Evolutionary conservation across 2,797 vertebrate species (phyloP).

Genomic region (Acanthiza pusilla): DNA sequence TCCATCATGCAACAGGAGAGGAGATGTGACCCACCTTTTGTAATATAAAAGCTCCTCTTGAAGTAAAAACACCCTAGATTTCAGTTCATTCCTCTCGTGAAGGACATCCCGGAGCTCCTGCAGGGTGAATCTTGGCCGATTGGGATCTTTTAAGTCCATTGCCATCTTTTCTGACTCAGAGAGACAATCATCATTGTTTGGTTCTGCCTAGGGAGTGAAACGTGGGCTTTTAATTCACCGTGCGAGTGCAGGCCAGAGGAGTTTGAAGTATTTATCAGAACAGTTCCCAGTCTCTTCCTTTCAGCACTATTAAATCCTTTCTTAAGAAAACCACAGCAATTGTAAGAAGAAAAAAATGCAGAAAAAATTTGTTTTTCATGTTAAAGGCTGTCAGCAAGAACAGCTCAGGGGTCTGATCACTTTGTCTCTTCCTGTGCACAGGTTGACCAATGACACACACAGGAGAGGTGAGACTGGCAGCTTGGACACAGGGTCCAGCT

Average conservation of each 20-base stretch:
- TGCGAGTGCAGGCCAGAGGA: rapidly evolving
- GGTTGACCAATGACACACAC: not conserved
- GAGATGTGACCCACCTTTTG: constrained; percentile 79
- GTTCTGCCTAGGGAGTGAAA: constrained; percentile 73
- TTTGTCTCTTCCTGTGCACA: not conserved
- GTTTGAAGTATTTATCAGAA: not conserved
- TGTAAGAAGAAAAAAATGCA: not conserved
- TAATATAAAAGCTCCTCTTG: constrained; percentile 97
- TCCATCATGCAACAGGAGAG: not conserved
- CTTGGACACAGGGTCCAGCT: not conserved
- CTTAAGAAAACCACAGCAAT: not conserved
- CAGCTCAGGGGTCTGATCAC: not conserved
- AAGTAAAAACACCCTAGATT: constrained; percentile 94
- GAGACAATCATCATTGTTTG: constrained; percentile 78
- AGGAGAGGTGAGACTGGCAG: not conserved
- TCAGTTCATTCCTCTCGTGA: constrained; percentile 95
- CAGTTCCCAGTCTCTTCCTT: not conserved
- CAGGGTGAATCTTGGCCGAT: constrained; percentile 92
- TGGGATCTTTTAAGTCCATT: constrained; percentile 88
- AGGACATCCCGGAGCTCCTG: constrained; percentile 96
- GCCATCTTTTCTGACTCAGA: constrained; percentile 69
- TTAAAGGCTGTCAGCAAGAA: not conserved
- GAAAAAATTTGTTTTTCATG: not conserved
- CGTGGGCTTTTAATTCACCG: not conserved
- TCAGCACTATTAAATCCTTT: not conserved